Conservation (phyloP, 2,888 invertebrate genomes). For the Taphrorychus bicolor region DNA sequence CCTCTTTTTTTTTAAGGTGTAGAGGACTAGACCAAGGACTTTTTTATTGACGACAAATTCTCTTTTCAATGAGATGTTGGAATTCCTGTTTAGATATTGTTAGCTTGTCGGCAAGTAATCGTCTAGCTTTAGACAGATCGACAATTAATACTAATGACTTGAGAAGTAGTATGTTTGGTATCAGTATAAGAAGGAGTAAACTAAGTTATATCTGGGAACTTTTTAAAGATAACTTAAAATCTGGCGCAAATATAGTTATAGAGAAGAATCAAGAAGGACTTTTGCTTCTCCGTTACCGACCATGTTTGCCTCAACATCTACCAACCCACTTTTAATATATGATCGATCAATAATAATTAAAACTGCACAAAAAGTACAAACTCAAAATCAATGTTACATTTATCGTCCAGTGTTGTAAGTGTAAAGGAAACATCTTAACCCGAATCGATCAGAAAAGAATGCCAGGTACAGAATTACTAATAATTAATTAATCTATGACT, state of each 20-base stretch:
- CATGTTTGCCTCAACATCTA: neutral
- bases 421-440: neutral
- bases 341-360: neutral
- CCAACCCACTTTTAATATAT: too few species aligned
- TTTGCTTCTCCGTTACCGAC: neutral
- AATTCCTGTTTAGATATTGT: conserved; percentile 2
- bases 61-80: conserved; percentile 2
- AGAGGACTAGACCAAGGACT: conserved; percentile 21
- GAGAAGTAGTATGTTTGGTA: neutral
- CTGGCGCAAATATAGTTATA: neutral
- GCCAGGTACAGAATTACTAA: neutral
- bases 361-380: too few species aligned
- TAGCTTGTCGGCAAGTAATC: conserved; percentile 5
- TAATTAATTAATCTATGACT: conserved; percentile 2
- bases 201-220: neutral
- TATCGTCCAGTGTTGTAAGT: too few species aligned
- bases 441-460: neutral
- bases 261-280: too few species aligned
- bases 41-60: conserved; percentile 18
- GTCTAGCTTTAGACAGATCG: neutral
- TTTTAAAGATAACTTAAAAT: neutral
- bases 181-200: neutral
- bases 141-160: neutral
- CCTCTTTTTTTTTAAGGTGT: conserved; percentile 9
- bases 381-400: too few species aligned